These are phyloP conservation scores for Pheosia tremula DNA, from an alignment of 2,888 invertebrate species.

Conservation along the genomic window DNA sequence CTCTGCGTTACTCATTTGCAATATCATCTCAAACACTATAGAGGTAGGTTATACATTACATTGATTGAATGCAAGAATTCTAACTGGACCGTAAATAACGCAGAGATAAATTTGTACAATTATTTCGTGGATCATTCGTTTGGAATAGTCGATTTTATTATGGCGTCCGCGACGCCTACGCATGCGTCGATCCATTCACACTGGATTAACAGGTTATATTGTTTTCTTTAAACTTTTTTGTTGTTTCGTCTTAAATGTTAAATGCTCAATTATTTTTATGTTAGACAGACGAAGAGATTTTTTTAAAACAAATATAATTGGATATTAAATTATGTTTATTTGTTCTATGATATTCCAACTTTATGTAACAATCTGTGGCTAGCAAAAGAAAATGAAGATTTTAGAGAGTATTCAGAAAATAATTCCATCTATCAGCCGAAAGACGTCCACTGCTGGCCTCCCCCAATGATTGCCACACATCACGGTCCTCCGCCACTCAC, in stretches of 20 bases:
- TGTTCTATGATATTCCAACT: too few species aligned
- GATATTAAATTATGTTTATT: too few species aligned
- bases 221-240: slow-evolving; percentile 35
- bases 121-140: slow-evolving; percentile 60
- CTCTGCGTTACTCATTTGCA: too few species aligned
- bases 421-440: too few species aligned
- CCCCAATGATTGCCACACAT: too few species aligned
- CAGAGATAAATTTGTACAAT: slow-evolving; percentile 63
- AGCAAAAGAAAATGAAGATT: too few species aligned
- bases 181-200: slow-evolving; percentile 47
- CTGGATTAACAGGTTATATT: slow-evolving; percentile 51
- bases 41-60: background rate
- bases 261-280: slow-evolving; percentile 41
- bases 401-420: too few species aligned
- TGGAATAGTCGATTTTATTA: slow-evolving; percentile 59
- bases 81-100: slow-evolving; percentile 56
- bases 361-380: too few species aligned
- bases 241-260: slow-evolving; percentile 37
- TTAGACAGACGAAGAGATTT: slow-evolving; percentile 6
- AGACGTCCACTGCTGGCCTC: too few species aligned
- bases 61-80: slow-evolving; percentile 9
- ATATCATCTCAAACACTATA: background rate
- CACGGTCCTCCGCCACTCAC: too few species aligned
- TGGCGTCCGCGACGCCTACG: slow-evolving; percentile 66
- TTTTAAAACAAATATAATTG: too few species aligned